These are phyloP conservation scores for Ganaspis brasiliensis DNA, from an alignment of 2,888 invertebrate species.

Conservation along the genomic window DNA sequence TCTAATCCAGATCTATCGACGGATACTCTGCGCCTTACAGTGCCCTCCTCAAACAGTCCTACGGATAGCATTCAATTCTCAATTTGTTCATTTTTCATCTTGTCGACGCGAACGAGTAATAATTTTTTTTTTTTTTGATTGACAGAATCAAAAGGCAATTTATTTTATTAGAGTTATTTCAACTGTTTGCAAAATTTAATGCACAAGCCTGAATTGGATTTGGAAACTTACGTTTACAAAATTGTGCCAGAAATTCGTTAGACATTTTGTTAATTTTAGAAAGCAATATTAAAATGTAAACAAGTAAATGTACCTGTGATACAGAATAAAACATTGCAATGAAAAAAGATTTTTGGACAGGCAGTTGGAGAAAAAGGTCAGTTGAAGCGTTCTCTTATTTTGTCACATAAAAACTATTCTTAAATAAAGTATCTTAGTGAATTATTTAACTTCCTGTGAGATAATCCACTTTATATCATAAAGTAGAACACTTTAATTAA, in stretches of 20 bases:
- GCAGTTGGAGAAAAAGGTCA: too few relatives aligned
- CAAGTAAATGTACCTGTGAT: neutral
- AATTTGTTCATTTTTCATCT: conserved; percentile 66
- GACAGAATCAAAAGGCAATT: conserved; percentile 18
- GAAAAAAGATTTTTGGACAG: neutral
- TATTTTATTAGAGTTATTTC: neutral
- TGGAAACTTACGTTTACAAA: conserved; percentile 39
- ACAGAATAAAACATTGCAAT: conserved; percentile 31
- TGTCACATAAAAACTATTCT: too few relatives aligned
- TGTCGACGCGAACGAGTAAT: conserved; percentile 48
- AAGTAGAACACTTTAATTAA: too few relatives aligned
- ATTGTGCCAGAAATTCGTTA: conserved; percentile 39
- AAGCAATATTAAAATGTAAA: conserved; percentile 30
- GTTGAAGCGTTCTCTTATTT: too few relatives aligned
- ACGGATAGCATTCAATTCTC: conserved; percentile 71
- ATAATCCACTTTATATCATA: too few relatives aligned
- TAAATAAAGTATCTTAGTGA: too few relatives aligned
- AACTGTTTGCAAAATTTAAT: neutral
- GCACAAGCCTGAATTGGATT: conserved; percentile 22
- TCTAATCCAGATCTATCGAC: conserved; percentile 83
- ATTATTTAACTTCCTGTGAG: too few relatives aligned
- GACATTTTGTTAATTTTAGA: conserved; percentile 22
- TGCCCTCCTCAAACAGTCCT: conserved; percentile 78
- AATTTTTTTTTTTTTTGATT: conserved; percentile 29
- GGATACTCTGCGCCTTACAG: conserved; percentile 82